Percentiles rank a stretch among this genome's conserved stretches.
These are phyloP conservation scores for Urophycis tenuis DNA, from an alignment of 2,797 vertebrate species.

Conservation along the genomic window DNA sequence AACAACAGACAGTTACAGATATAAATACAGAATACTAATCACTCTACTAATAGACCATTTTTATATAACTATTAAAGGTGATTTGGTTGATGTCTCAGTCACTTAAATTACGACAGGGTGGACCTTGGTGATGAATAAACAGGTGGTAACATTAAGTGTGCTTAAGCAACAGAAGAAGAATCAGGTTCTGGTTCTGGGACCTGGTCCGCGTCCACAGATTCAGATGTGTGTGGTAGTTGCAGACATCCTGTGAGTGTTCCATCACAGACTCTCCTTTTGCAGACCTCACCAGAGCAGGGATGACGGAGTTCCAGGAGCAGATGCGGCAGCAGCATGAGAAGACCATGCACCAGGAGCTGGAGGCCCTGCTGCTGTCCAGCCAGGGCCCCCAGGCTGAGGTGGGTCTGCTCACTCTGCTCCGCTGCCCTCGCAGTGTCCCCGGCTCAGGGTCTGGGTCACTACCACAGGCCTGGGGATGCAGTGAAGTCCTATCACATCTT, in stretches of 20 bases:
- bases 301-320: constrained; percentile 93
- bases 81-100: not conserved
- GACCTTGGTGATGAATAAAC: not conserved
- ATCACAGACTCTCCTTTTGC: not conserved
- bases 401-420: constrained; percentile 24
- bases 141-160: not conserved
- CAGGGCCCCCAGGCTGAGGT: constrained; percentile 77
- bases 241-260: not conserved
- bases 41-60: too few relatives aligned
- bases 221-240: not conserved
- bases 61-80: not conserved
- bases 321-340: constrained; percentile 88
- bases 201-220: not conserved
- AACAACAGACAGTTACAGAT: not conserved
- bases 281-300: constrained; percentile 80
- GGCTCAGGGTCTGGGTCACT: too few relatives aligned
- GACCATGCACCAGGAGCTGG: constrained; percentile 88
- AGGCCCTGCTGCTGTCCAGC: constrained; percentile 77
- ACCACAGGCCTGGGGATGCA: too few relatives aligned
- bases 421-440: too few relatives aligned
- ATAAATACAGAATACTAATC: not conserved
- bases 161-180: not conserved
- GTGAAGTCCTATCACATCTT: too few relatives aligned
- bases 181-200: not conserved
- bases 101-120: not conserved